A percentile compares a stretch with the other conserved stretches of the same genome.
phyloP scores from a whole-genome alignment of 1,140 invertebrate species.

The Cydia pomonella region DNA sequence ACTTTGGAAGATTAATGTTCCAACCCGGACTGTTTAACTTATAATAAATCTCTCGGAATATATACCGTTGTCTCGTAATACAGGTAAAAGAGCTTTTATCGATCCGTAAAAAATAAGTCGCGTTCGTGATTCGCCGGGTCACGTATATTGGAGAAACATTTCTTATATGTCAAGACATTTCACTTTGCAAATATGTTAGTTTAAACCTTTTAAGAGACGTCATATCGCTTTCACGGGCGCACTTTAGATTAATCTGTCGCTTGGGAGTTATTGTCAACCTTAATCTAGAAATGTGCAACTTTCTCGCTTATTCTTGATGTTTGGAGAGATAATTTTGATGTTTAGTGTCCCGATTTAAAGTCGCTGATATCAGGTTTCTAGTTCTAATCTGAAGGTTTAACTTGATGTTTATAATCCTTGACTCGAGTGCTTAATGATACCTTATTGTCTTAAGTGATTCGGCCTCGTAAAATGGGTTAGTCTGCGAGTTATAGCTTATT shows the following conservation, averaged over 20 bases:
- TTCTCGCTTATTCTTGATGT: conserved; percentile 5
- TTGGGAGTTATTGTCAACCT: conserved; percentile 23
- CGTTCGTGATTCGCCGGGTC: conserved; percentile 48
- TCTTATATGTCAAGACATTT: conserved; percentile 37
- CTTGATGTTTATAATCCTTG: conserved; percentile 10
- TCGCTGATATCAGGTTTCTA: conserved; percentile 8
- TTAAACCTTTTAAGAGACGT: conserved; percentile 36
- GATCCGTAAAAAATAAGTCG: conserved; percentile 47
- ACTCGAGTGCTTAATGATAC: conserved; percentile 17
- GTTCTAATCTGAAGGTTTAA: conserved; percentile 15
- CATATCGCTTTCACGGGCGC: conserved; percentile 14
- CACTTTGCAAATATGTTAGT: conserved; percentile 35
- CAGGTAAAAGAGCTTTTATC: conserved; percentile 49
- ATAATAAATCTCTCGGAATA: conserved; percentile 46
- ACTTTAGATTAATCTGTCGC: conserved; percentile 17
- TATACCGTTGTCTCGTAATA: conserved; percentile 38
- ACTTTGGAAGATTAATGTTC: conserved; percentile 48
- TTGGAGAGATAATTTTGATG: not conserved
- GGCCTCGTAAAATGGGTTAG: conserved; percentile 7
- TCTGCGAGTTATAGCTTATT: conserved; percentile 3
- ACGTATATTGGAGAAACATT: conserved; percentile 42
- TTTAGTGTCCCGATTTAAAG: conserved; percentile 13
- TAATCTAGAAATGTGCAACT: conserved; percentile 19
- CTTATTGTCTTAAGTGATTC: conserved; percentile 15
- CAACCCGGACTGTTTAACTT: conserved; percentile 42